phyloP scores from a whole-genome alignment of 2,113 vertebrate species.

The Silurus asotus region DNA sequence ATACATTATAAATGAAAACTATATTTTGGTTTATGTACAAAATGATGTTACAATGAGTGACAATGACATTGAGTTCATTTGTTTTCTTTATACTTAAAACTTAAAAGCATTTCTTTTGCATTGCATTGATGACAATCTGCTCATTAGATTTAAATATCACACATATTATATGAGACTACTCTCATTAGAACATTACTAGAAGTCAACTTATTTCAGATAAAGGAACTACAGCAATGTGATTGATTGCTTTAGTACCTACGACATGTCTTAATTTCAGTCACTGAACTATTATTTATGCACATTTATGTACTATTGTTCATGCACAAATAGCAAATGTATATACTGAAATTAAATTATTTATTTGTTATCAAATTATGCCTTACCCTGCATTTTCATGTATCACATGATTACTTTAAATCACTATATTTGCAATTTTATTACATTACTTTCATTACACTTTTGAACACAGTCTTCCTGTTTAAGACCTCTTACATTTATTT shows the following conservation, averaged over 20 bases:
- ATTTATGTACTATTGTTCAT: background rate
- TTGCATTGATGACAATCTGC: background rate
- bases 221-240: background rate
- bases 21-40: no score
- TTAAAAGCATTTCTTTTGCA: no score
- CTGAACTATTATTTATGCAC: background rate
- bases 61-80: background rate
- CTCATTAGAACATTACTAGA: background rate
- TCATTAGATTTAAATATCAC: background rate
- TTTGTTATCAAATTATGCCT: no score
- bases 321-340: background rate
- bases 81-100: background rate
- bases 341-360: background rate
- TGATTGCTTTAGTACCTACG: background rate
- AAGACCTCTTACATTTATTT: background rate
- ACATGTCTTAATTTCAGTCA: background rate
- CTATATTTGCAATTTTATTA: background rate
- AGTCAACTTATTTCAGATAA: background rate
- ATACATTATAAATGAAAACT: no score
- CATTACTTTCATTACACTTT: background rate
- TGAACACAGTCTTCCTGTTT: no score
- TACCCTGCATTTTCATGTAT: background rate
- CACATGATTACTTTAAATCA: background rate
- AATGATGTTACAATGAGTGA: no score
- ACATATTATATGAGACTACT: background rate